phyloP scores from a whole-genome alignment of 2,113 vertebrate genomes.

The Mobula hypostoma region DNA sequence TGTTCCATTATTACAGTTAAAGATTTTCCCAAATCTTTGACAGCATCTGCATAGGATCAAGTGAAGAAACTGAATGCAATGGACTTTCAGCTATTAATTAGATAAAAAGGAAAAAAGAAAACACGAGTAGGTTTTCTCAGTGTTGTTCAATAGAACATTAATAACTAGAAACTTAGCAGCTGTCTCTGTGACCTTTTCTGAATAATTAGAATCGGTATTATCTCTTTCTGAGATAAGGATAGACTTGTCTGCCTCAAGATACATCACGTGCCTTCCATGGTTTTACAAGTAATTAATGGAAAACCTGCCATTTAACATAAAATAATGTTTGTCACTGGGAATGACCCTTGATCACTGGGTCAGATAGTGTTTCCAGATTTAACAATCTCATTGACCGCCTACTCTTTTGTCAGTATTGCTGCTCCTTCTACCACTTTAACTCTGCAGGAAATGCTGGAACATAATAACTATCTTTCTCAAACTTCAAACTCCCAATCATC shows the following conservation, averaged over 20 bases:
- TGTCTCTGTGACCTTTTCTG: not conserved
- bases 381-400: not conserved
- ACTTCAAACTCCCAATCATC: not conserved
- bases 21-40: not conserved
- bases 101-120: not conserved
- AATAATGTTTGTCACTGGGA: not conserved
- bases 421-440: not conserved
- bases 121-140: not conserved
- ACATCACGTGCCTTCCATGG: not conserved
- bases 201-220: not conserved
- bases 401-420: not conserved
- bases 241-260: not conserved
- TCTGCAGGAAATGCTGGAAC: not conserved
- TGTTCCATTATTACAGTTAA: not conserved
- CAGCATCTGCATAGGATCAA: not conserved
- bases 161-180: not conserved
- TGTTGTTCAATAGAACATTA: not conserved
- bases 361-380: not conserved
- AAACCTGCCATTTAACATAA: not conserved
- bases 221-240: not conserved
- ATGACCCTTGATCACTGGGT: not conserved
- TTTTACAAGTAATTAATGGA: not conserved
- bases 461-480: not conserved
- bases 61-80: constrained; percentile 4
- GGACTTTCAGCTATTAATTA: not conserved